A percentile compares a stretch with the other conserved stretches of the same genome.
Conservation (phyloP, 2,113 vertebrate species). For the Pseudois nayaur region DNA sequence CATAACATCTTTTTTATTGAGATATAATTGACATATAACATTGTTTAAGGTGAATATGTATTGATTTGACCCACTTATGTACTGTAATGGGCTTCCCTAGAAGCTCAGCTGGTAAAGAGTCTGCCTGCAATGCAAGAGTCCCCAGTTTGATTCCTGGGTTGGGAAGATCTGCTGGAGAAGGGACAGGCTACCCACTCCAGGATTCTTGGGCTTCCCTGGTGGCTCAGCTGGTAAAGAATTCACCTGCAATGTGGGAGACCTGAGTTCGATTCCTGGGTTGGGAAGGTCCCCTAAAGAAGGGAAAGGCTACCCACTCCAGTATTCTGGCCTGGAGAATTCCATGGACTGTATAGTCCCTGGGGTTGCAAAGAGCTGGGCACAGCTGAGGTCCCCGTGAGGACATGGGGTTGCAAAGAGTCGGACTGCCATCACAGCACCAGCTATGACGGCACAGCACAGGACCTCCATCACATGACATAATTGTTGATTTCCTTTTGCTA, state of each 20-base stretch:
- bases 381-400: background rate
- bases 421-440: background rate
- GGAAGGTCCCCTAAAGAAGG: background rate
- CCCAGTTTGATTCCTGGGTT: background rate
- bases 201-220: background rate
- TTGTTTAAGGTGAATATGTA: background rate
- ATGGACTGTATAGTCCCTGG: background rate
- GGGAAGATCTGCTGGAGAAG: background rate
- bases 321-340: background rate
- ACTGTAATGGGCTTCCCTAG: background rate
- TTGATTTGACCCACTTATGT: background rate
- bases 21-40: background rate
- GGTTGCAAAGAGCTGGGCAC: background rate
- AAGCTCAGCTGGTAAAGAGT: background rate
- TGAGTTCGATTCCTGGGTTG: background rate
- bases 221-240: background rate
- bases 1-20: background rate
- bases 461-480: background rate
- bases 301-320: background rate
- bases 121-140: background rate
- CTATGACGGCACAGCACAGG: fast-evolving
- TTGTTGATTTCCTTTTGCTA: background rate
- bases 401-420: fast-evolving
- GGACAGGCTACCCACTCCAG: background rate
- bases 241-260: background rate